phyloP scores from a whole-genome alignment of 2,888 invertebrate species.

The Taenaris catops region DNA sequence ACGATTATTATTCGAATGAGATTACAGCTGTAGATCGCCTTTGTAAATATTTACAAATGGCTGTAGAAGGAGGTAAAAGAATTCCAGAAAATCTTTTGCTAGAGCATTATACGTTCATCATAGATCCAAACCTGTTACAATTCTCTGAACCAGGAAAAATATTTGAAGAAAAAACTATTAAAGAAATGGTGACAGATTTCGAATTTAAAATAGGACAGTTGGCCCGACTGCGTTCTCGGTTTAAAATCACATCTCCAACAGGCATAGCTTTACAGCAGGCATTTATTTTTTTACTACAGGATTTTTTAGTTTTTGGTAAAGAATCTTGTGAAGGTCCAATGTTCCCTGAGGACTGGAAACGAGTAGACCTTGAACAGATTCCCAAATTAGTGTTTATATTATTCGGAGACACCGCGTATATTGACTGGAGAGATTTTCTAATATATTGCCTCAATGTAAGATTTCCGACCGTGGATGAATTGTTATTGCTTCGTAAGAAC shows the following conservation, averaged over 20 bases:
- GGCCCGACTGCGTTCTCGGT: conserved; percentile 46
- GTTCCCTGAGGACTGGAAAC: conserved; percentile 58
- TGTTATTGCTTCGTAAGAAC: conserved; percentile 65
- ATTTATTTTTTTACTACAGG: conserved; percentile 73
- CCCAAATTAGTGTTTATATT: conserved; percentile 58
- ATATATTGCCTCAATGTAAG: conserved; percentile 78
- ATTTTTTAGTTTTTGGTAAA: conserved; percentile 67
- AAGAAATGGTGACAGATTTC: conserved; percentile 35
- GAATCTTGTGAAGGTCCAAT: conserved; percentile 55
- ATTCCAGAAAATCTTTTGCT: conserved; percentile 68
- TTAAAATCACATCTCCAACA: conserved; percentile 62
- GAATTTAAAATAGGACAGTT: conserved; percentile 60
- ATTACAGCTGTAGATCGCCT: conserved; percentile 70
- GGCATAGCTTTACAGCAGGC: conserved; percentile 63
- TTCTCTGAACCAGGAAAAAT: conserved; percentile 35
- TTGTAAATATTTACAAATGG: conserved; percentile 71
- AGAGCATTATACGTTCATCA: conserved; percentile 67
- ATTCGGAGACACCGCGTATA: conserved; percentile 75
- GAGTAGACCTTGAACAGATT: conserved; percentile 58
- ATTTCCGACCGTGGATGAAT: conserved; percentile 74
- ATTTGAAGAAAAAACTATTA: conserved; percentile 27
- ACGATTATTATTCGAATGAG: conserved; percentile 62
- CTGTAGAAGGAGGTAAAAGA: conserved; percentile 65
- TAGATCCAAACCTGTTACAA: conserved; percentile 64
- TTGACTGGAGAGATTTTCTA: conserved; percentile 85